A percentile compares a stretch with the other conserved stretches of the same genome.
phyloP scores from a whole-genome alignment of 2,797 vertebrate species.

The Gambelia wislizenii region DNA sequence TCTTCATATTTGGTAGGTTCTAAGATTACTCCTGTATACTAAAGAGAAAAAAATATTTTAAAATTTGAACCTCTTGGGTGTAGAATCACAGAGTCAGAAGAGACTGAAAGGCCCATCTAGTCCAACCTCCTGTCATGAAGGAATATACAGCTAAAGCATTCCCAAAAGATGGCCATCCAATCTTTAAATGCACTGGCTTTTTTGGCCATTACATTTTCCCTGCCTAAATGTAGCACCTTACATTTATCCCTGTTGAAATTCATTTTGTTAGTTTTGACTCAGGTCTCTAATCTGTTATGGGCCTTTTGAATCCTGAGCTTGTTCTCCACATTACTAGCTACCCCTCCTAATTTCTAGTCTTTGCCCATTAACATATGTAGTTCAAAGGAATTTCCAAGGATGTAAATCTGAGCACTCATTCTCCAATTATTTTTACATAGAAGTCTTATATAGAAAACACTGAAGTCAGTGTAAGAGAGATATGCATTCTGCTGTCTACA shows the following conservation, averaged over 20 bases:
- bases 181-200: no score
- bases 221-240: no score
- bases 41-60: slow-evolving; percentile 9
- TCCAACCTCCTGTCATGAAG: no score
- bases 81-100: background rate
- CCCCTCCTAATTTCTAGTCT: background rate
- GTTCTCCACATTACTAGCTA: no score
- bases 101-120: no score
- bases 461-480: background rate
- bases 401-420: background rate
- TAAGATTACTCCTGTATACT: background rate
- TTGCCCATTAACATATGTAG: slow-evolving; percentile 9
- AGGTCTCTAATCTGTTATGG: no score
- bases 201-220: no score
- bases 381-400: background rate
- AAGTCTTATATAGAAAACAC: background rate
- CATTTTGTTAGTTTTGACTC: no score
- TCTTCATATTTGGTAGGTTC: slow-evolving; percentile 65
- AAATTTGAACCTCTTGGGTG: background rate
- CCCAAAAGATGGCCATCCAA: no score
- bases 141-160: no score
- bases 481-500: background rate
- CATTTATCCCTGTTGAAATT: no score
- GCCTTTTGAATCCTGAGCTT: no score
- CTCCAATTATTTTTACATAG: background rate